Conservation (phyloP, 1,140 invertebrate species). For the Rhizoglyphus robini region DNA sequence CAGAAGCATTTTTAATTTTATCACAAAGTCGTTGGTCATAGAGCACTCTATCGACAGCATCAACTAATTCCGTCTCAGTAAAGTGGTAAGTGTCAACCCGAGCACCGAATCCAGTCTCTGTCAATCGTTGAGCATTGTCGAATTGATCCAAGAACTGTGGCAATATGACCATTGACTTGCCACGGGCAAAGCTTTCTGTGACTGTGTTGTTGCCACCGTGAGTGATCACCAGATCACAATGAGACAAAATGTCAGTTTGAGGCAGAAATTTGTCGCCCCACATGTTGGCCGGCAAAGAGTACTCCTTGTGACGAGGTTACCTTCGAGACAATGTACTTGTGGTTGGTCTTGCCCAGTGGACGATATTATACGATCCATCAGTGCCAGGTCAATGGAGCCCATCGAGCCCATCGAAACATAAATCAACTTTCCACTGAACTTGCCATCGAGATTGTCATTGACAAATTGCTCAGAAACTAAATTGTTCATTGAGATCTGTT, state of each 20-base stretch:
- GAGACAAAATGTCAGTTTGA: conserved; percentile 5
- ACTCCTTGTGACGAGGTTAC: not conserved
- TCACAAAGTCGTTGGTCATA: not conserved
- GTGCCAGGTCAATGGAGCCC: conserved; percentile 25
- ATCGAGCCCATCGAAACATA: conserved; percentile 18
- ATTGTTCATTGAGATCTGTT: not conserved
- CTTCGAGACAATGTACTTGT: conserved; percentile 17
- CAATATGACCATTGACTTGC: conserved; percentile 14
- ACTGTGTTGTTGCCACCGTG: conserved; percentile 20
- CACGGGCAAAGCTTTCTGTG: not conserved
- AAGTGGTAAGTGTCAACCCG: conserved; percentile 14
- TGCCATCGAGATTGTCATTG: not conserved
- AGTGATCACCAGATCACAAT: conserved; percentile 18
- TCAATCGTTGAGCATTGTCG: conserved; percentile 20
- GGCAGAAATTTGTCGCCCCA: conserved; percentile 16
- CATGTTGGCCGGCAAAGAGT: conserved; percentile 22
- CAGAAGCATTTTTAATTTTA: not conserved
- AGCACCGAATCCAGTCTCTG: not conserved
- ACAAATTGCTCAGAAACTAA: not conserved
- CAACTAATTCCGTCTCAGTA: conserved; percentile 9
- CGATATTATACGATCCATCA: conserved; percentile 15
- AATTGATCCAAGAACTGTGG: conserved; percentile 19
- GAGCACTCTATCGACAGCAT: conserved; percentile 1
- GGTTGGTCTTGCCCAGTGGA: not conserved
- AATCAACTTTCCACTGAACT: conserved; percentile 19